Evolutionary conservation across 2,888 invertebrate genomes (phyloP), one percentile per base, ranked within the genome.

Genomic region (Platypus cylindrus): DNA sequence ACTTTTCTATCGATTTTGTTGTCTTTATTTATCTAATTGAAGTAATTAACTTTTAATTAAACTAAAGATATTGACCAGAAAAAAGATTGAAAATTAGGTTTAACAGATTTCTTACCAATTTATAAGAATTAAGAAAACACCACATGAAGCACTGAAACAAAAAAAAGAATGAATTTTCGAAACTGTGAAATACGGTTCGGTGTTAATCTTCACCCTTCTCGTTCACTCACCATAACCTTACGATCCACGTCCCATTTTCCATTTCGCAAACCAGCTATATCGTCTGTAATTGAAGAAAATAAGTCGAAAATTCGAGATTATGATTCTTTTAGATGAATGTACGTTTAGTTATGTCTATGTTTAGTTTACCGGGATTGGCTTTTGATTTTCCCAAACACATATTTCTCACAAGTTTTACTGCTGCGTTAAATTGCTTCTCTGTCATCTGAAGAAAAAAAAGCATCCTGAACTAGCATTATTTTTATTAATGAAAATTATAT

Each of bases 321-420:
- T 11, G 17, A n/a, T 26, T 26, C 5, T 26, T 26, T 26, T n/a
- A 3, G 11, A 16, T 24, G 11, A 23, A 9, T 22, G n/a, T n/a
- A n/a, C n/a, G n/a, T n/a, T n/a, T n/a, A n/a, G n/a, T n/a, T n/a
- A n/a, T n/a, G n/a, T n/a, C n/a, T n/a, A 34, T 34, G 5, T 27
- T 15, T 24, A 34, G 43, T 48, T 62, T 56, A 75, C 75, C 74
- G 44, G 68, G 63, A 27, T 66, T 62, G 5, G 62, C 65, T 46
- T 71, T 70, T 35, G 66, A 67, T 60, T 78, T 80, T 2, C 73
- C 71, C 38, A 69, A 62, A 45, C 79, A 80, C 1, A 70, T 62
- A 49, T 75, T 76, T 30, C 77, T 62, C 59, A 79, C 67, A 49
- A 73, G 62, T 54, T 68, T 73, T 1, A 70, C 69, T 0, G 77